These are phyloP conservation scores for Scrobipalpa atriplicella DNA, from an alignment of 2,888 invertebrate species.

Conservation along the genomic window DNA sequence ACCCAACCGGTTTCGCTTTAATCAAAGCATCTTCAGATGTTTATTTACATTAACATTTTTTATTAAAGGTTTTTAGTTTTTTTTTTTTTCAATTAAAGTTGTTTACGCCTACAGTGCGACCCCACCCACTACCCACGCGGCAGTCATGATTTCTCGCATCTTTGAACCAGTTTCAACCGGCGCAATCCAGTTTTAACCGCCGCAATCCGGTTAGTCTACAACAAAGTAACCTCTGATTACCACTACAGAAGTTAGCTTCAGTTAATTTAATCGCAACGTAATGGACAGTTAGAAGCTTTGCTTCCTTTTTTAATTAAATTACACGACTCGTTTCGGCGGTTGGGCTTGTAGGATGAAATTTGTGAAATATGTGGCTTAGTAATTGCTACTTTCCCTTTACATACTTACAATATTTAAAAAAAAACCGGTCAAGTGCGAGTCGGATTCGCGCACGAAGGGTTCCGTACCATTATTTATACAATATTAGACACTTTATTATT, in stretches of 20 bases:
- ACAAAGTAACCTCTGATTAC: neutral
- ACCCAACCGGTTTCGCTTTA: too few relatives aligned
- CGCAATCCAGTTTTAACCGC: neutral
- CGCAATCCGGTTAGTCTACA: too few relatives aligned
- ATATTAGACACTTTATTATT: too few relatives aligned
- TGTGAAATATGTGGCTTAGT: neutral
- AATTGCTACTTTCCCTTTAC: neutral
- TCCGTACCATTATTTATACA: too few relatives aligned
- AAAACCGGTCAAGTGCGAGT: too few relatives aligned
- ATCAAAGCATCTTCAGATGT: too few relatives aligned
- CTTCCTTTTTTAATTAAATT: conserved; percentile 3
- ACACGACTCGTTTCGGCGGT: neutral
- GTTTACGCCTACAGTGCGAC: neutral
- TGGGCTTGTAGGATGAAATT: neutral
- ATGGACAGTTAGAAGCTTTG: conserved; percentile 4
- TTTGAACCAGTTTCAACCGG: neutral
- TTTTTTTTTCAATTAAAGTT: neutral
- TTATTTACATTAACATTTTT: too few relatives aligned
- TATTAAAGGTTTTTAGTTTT: too few relatives aligned
- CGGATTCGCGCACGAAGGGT: too few relatives aligned
- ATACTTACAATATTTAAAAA: too few relatives aligned
- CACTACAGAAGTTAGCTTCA: neutral
- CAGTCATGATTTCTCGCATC: neutral
- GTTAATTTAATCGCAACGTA: neutral
- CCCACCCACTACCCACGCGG: neutral